Evolutionary conservation across 2,888 invertebrate species (phyloP).

Genomic region (Pandemis heparana): DNA sequence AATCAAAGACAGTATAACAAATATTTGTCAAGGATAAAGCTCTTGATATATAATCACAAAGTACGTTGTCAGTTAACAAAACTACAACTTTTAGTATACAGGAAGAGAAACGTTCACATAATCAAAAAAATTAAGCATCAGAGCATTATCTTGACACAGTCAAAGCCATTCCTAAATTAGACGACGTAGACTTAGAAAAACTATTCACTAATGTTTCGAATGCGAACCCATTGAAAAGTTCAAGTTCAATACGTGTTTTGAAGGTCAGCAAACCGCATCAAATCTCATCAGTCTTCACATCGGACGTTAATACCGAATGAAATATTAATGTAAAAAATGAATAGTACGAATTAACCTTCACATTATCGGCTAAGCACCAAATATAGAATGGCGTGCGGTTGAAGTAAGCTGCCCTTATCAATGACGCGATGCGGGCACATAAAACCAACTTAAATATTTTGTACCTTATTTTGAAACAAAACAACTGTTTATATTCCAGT

Average conservation of each 20-base stretch:
- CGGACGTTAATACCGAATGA: slow-evolving; percentile 27
- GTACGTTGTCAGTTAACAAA: slow-evolving; percentile 1
- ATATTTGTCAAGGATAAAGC: slow-evolving; percentile 35
- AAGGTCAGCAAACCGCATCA: slow-evolving; percentile 16
- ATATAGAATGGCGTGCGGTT: slow-evolving; percentile 62
- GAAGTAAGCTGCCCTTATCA: slow-evolving; percentile 59
- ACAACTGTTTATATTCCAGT: not conserved
- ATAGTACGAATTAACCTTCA: slow-evolving; percentile 67
- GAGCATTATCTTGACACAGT: not conserved
- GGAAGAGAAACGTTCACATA: not conserved
- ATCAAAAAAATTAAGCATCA: not conserved
- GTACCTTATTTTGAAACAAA: not conserved
- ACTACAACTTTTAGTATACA: not conserved
- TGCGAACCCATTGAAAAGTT: slow-evolving; percentile 6
- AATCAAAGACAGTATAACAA: slow-evolving; percentile 50
- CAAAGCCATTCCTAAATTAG: slow-evolving; percentile 1
- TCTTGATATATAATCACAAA: slow-evolving; percentile 19
- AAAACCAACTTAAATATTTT: slow-evolving; percentile 41
- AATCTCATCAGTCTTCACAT: slow-evolving; percentile 21
- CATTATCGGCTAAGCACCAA: slow-evolving; percentile 67
- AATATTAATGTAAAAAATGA: slow-evolving; percentile 38
- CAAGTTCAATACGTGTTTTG: slow-evolving; percentile 21
- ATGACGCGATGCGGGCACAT: slow-evolving; percentile 46
- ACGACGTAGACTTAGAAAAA: not conserved
- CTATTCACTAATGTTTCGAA: not conserved